Evolutionary conservation across 2,888 invertebrate species (phyloP), one percentile per base, ranked within the genome.

Genomic region (Agriopis leucophaearia): DNA sequence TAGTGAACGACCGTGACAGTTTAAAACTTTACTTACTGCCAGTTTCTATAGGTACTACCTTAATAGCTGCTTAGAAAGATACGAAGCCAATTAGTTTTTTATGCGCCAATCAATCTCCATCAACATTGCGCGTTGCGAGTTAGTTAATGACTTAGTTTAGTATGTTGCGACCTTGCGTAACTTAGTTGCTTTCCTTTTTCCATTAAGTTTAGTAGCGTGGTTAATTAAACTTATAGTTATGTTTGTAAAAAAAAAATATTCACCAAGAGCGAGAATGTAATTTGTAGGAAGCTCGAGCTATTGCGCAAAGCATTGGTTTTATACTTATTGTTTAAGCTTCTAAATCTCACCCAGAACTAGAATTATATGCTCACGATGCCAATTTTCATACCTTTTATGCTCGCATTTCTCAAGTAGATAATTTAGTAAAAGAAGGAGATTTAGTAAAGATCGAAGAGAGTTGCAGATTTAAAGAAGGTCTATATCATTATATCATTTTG

Each of bases 91-190:
- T 87, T 84, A 84, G 75, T 84, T 87, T 88, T 89, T 87, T 86
- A 86, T 79, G 71, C 66, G 75, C 78, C 85, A 83, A 88, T 89
- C 88, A 86, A 89, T 88, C 86, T 83, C 75, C 71, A 78, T 78
- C 80, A 76, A 76, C 73, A 78, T 80, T 78, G 79, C 79, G 76
- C 80, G 74, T 2, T 50, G 27, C 80, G 74, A 45, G 44, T 63
- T 27, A 54, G 27, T 36, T 63, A 79, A 81, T 83, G 79, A 78
- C 61, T 61, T 74, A 52, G 72, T 59, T 45, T 79, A 77, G 75
- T 75, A 65, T 69, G 71, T 68, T 73, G 54, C 62, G 57, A 51
- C 45, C 73, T 73, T 76, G 66, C 74, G 68, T 76, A 77, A 77
- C 72, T 47, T 57, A 57, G 16, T 56, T 62, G 38, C 57, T 58